These are phyloP conservation scores for Camponotus pennsylvanicus DNA, from an alignment of 1,140 invertebrate genomes.

Conservation along the genomic window DNA sequence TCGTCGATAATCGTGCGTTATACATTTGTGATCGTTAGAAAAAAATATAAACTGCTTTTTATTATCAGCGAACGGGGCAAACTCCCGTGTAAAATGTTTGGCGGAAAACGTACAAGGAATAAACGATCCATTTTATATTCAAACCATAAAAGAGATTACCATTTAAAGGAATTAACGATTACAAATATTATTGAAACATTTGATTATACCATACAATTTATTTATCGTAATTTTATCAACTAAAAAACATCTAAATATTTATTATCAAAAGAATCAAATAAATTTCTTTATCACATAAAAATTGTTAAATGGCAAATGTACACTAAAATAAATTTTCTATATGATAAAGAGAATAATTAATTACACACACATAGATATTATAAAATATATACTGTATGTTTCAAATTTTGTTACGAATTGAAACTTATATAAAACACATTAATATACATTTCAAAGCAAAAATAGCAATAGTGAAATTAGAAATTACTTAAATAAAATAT, in stretches of 20 bases:
- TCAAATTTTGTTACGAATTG: background rate
- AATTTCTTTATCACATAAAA: slow-evolving; percentile 10
- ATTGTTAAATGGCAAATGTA: background rate
- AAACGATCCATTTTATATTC: background rate
- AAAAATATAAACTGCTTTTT: slow-evolving; percentile 45
- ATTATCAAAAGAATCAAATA: background rate
- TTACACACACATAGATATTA: background rate
- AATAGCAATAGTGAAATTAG: background rate
- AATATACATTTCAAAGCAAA: background rate
- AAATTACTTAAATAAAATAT: background rate
- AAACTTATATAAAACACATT: background rate
- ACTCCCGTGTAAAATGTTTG: slow-evolving; percentile 8
- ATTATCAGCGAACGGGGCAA: background rate
- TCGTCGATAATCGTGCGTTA: slow-evolving; percentile 31
- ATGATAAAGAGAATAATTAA: background rate
- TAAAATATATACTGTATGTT: background rate
- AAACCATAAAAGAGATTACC: background rate
- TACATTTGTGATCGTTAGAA: slow-evolving; percentile 37
- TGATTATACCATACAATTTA: background rate
- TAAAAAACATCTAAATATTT: background rate
- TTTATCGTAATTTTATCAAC: slow-evolving; percentile 10
- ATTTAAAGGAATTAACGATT: background rate
- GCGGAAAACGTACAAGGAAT: slow-evolving; percentile 1
- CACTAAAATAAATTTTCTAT: background rate
- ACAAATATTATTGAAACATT: slow-evolving; percentile 9